Base-by-base conservation (phyloP, 2,888 invertebrate genomes). In the Chesias legatella region DNA sequence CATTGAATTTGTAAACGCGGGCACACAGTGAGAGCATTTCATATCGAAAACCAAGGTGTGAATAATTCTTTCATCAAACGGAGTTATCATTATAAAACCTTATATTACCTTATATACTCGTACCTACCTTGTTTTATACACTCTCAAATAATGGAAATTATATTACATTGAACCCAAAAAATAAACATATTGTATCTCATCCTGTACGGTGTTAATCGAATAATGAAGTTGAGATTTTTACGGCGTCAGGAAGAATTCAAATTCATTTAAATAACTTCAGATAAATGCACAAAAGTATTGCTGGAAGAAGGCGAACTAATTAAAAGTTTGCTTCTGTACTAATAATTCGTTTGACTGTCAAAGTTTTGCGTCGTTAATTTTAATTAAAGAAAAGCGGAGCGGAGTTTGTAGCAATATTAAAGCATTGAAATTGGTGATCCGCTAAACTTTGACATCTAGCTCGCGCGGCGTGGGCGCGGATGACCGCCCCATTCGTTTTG, bases 311-410 rank as follows among this genome's bases (percentile, higher is more conserved):
- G 75, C 73, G 70, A 85, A 86, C 84, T 85, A 85, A 86, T 88
- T 86, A 86, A 85, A 88, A 86, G 83, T 86, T 86, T 66, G 73
- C 79, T 79, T 79, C 84, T 79, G 79, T 86, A 83, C 82, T 82
- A 86, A 88, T 86, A 88, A 88, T 88, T 86, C 85, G 86, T 85
- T 84, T 84, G 82, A 85, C 80, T 86, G 85, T 85, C 83, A 82
- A 83, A 88, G 79, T 88, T 88, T 86, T 74, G 74, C 82, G 81
- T 85, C 86, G 85, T 88, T 88, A 86, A 88, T 88, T 88, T 88
- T 86, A 86, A 88, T 88, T 88, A 86, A 88, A 88, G 88, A 84
- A 88, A 84, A 79, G 82, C 76, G 73, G 75, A 71, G 73, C 72
- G 55, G 71, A 81, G 80, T 84, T 84, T 78, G 84, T 84, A 80